Evolutionary conservation across 2,113 vertebrate genomes (phyloP).

Genomic region (Euleptes europaea): DNA sequence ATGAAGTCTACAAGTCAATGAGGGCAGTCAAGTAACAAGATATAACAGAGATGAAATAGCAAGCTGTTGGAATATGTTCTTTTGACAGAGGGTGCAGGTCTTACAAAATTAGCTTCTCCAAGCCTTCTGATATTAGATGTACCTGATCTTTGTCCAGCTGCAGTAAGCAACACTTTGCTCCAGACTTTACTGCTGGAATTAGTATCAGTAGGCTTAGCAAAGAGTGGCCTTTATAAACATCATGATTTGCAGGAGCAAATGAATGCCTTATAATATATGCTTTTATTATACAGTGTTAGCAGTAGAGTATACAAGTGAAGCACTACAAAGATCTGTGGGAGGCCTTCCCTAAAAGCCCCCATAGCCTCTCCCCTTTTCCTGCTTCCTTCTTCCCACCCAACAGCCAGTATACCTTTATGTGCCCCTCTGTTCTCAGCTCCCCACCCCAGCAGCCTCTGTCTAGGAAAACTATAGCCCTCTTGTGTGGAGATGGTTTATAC

Average conservation of each 20-base stretch:
- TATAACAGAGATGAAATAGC: neutral
- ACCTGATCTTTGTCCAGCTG: neutral
- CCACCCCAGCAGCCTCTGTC: no score
- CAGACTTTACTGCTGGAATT: neutral
- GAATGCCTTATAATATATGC: neutral
- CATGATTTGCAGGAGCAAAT: neutral
- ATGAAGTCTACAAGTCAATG: neutral
- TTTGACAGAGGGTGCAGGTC: neutral
- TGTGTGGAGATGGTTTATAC: no score
- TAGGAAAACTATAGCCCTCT: no score
- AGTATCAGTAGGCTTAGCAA: neutral
- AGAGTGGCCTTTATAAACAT: rapidly evolving
- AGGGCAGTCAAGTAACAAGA: neutral
- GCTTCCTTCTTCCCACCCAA: no score
- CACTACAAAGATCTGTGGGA: no score
- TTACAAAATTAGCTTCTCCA: neutral
- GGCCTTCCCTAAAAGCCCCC: no score
- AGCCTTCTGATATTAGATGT: rapidly evolving
- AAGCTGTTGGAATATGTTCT: neutral
- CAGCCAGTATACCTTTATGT: no score
- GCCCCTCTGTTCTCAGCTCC: no score
- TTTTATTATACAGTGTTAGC: neutral
- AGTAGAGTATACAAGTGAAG: rapidly evolving
- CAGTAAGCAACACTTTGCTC: neutral
- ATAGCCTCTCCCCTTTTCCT: no score